Evolutionary conservation across 2,113 vertebrate genomes (phyloP).

Genomic region (Osmerus eperlanus): DNA sequence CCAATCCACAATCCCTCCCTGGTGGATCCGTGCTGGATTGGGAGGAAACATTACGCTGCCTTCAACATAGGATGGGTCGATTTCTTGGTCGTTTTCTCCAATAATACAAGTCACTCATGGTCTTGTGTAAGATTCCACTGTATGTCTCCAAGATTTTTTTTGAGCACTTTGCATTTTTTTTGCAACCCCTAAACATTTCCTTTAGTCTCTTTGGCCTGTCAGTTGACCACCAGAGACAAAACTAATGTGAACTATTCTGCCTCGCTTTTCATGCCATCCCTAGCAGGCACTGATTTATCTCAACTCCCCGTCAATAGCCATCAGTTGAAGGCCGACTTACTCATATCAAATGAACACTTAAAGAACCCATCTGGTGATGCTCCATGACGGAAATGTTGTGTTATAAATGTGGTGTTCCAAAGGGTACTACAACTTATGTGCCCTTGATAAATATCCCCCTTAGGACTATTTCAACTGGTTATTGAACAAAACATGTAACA

Average conservation of each 20-base stretch:
- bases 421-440: conserved; percentile 26
- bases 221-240: no score
- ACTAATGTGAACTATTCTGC: background rate
- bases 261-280: background rate
- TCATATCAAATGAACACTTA: conserved; percentile 18
- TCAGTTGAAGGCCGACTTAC: conserved; percentile 16
- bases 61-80: no score
- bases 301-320: conserved; percentile 10
- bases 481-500: conserved; percentile 38
- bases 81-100: conserved; percentile 60
- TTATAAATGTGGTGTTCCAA: conserved; percentile 12
- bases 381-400: conserved; percentile 9
- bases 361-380: conserved; percentile 28
- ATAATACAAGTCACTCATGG: conserved; percentile 58
- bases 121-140: conserved; percentile 55
- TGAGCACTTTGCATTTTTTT: no score
- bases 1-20: no score
- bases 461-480: conserved; percentile 36
- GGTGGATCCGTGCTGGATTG: no score
- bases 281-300: background rate
- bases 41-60: no score
- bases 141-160: background rate
- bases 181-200: background rate
- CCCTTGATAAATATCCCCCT: conserved; percentile 34
- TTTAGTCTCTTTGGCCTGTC: background rate